A percentile compares a stretch with the other conserved stretches of the same genome.
Evolutionary conservation across 2,113 vertebrate species (phyloP).

Genomic region (Bombycilla garrulus): DNA sequence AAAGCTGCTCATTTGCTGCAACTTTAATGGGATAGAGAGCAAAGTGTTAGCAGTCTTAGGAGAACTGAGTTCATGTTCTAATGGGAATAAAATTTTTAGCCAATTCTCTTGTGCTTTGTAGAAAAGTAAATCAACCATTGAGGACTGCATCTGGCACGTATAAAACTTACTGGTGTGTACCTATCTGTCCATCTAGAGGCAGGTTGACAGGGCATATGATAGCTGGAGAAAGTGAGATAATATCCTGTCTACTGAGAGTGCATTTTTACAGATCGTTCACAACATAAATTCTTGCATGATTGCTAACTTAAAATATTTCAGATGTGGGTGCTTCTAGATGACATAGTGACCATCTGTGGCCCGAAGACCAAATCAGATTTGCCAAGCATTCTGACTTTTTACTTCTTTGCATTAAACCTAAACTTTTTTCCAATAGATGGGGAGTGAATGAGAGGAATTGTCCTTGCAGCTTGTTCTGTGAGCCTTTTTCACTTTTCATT

Average conservation of each 20-base stretch:
- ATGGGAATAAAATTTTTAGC: background rate
- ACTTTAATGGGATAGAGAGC: conserved; percentile 6
- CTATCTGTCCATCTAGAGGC: background rate
- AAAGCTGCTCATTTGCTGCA: conserved; percentile 1
- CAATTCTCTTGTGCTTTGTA: background rate
- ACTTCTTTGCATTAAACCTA: background rate
- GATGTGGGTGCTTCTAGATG: background rate
- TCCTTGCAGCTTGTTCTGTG: rapidly evolving
- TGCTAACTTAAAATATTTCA: background rate
- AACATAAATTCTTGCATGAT: background rate
- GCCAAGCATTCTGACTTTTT: rapidly evolving
- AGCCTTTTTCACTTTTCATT: background rate
- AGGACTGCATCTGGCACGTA: background rate
- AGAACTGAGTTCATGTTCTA: background rate
- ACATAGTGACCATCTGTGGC: background rate
- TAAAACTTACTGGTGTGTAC: background rate
- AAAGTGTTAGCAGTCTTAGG: background rate
- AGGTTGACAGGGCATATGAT: no score
- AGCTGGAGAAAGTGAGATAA: background rate
- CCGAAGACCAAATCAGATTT: background rate
- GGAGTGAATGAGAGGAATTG: background rate
- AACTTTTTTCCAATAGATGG: background rate
- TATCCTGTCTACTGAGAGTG: background rate
- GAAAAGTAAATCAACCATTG: background rate
- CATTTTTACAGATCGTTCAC: background rate